phyloP scores from a whole-genome alignment of 2,888 invertebrate genomes.

The Norana najaformis region DNA sequence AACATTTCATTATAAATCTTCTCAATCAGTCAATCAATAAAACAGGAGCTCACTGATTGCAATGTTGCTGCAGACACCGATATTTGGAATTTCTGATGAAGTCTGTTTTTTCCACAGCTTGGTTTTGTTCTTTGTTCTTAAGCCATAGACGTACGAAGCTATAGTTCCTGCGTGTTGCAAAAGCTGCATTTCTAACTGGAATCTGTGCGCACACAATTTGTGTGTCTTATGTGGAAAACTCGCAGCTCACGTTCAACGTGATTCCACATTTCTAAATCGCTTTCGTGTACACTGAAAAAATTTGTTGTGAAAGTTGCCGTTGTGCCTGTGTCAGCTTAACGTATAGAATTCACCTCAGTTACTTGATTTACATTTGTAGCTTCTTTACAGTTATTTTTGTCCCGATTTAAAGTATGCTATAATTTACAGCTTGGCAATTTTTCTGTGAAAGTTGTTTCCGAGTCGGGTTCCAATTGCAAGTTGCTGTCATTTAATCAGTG shows the following conservation, averaged over 20 bases:
- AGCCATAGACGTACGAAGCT: not conserved
- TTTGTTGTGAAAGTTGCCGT: not conserved
- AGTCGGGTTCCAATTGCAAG: too few relatives aligned
- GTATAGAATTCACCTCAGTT: not conserved
- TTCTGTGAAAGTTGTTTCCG: not conserved
- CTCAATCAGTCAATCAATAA: not conserved
- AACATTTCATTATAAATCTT: not conserved
- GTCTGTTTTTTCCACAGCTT: too few relatives aligned
- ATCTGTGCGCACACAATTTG: not conserved
- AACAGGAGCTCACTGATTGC: not conserved
- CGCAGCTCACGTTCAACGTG: too few relatives aligned
- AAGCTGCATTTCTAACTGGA: not conserved
- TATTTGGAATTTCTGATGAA: not conserved
- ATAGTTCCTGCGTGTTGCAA: not conserved
- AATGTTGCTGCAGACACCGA: not conserved
- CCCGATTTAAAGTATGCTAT: too few relatives aligned
- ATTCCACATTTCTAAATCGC: too few relatives aligned
- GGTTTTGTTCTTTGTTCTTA: not conserved
- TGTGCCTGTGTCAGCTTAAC: not conserved
- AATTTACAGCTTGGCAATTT: too few relatives aligned
- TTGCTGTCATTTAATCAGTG: too few relatives aligned
- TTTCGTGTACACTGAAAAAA: not conserved
- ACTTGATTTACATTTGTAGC: not conserved
- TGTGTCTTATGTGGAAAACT: too few relatives aligned
- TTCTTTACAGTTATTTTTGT: not conserved